A percentile compares a stretch with the other conserved stretches of the same genome.
Conservation (phyloP, 2,888 invertebrate genomes). For the Hypolimnas misippus region DNA sequence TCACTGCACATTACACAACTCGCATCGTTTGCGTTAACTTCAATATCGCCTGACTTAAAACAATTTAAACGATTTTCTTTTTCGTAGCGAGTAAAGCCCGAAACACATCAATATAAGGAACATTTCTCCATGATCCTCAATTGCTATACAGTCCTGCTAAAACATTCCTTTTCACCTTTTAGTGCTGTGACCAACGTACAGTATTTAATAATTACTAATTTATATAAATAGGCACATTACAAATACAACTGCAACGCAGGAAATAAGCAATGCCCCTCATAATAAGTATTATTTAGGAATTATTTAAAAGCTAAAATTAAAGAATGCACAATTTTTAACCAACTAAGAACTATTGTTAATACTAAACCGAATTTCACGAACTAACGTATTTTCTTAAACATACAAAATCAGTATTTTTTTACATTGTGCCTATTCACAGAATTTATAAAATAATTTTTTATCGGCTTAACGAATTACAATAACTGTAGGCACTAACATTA, state of each 20-base stretch:
- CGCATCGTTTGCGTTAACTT: not conserved
- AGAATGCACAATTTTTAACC: no score
- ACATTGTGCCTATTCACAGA: constrained; percentile 4
- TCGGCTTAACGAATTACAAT: not conserved
- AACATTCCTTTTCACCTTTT: not conserved
- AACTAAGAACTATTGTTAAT: not conserved
- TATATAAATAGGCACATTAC: not conserved
- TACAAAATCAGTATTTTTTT: constrained; percentile 4
- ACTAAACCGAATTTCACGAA: not conserved
- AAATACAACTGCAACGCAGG: not conserved
- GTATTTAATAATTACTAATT: not conserved
- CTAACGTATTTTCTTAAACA: not conserved
- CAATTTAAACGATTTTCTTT: not conserved
- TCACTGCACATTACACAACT: not conserved
- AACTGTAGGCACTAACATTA: not conserved
- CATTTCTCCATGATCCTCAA: no score
- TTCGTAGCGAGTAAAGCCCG: no score
- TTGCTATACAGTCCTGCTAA: no score
- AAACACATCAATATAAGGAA: not conserved
- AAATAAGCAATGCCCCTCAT: no score
- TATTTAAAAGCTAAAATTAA: no score
- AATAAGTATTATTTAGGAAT: no score
- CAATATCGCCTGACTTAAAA: not conserved
- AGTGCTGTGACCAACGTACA: not conserved
- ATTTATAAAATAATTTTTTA: not conserved